Percentiles rank a stretch among this genome's conserved stretches.
phyloP scores from a whole-genome alignment of 1,140 invertebrate species.

The Drosophila pseudoananassae region DNA sequence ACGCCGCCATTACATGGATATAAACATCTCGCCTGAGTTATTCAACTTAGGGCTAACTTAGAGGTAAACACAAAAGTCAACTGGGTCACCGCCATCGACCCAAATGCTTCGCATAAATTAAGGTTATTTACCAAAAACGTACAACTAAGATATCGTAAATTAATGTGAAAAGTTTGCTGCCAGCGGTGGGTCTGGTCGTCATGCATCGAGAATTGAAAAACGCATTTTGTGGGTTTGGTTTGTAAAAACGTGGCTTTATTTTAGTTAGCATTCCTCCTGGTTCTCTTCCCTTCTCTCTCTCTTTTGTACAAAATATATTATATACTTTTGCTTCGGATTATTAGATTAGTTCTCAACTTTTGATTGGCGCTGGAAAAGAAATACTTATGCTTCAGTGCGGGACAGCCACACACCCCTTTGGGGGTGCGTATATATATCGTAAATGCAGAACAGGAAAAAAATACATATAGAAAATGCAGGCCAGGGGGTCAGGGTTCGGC shows the following conservation, averaged over 20 bases:
- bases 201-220: slow-evolving; percentile 68
- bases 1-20: slow-evolving; percentile 52
- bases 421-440: too few species aligned
- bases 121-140: slow-evolving; percentile 67
- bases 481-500: too few species aligned
- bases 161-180: background rate
- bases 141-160: too few species aligned
- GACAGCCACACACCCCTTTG: slow-evolving; percentile 4
- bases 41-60: slow-evolving; percentile 55
- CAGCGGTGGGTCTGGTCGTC: background rate
- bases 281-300: slow-evolving; percentile 15
- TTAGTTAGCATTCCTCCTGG: slow-evolving; percentile 35
- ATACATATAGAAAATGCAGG: background rate
- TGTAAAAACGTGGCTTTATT: slow-evolving; percentile 73
- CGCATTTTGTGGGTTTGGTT: slow-evolving; percentile 63
- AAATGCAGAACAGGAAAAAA: too few species aligned
- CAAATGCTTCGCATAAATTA: slow-evolving; percentile 51
- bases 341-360: slow-evolving; percentile 59
- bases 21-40: slow-evolving; percentile 50
- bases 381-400: slow-evolving; percentile 23
- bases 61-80: slow-evolving; percentile 61
- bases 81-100: slow-evolving; percentile 30
- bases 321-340: slow-evolving; percentile 41
- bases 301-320: slow-evolving; percentile 61
- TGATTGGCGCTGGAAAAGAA: slow-evolving; percentile 59